Evolutionary conservation across 2,113 vertebrate species (phyloP).

Genomic region (human (Homo sapiens)): GRCh38 chrX:101604001-101604500

Average conservation of each 20-base stretch:
- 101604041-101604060: neutral
- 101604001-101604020: neutral
- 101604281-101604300: neutral
- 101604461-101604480: too few relatives aligned
- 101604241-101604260: neutral
- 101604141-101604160: neutral
- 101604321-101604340: neutral
- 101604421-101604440: too few relatives aligned
- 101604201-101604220: neutral
- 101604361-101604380: too few relatives aligned
- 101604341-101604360: neutral
- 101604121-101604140: neutral
- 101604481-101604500: too few relatives aligned
- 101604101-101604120: neutral
- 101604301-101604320: neutral
- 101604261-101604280: neutral
- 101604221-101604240: neutral
- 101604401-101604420: too few relatives aligned
- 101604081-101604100: slow-evolving; percentile 18
- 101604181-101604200: neutral
- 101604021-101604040: neutral
- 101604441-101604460: too few relatives aligned
- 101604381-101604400: too few relatives aligned
- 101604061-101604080: neutral
- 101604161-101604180: neutral